These are phyloP conservation scores for Drosophila fulvimacula DNA, from an alignment of 2,888 invertebrate genomes.

Conservation along the genomic window DNA sequence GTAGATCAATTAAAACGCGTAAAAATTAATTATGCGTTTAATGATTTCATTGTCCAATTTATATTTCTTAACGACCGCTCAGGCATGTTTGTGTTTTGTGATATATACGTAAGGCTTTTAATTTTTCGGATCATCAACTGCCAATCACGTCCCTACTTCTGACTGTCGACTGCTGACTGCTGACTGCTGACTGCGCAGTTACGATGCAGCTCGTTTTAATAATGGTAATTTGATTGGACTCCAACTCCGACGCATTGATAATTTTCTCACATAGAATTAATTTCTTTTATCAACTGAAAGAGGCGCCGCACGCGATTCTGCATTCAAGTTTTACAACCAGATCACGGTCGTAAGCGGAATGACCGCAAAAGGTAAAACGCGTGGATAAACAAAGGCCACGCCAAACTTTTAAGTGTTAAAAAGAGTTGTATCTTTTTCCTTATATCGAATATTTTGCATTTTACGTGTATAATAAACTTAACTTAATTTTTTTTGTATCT, in stretches of 20 bases:
- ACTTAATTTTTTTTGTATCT: too few relatives aligned
- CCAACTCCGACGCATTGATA: constrained; percentile 83
- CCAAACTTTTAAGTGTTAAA: background rate
- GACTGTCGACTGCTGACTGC: constrained; percentile 9
- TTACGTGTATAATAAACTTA: too few relatives aligned
- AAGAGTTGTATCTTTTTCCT: background rate
- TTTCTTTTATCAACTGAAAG: constrained; percentile 68
- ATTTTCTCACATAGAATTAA: constrained; percentile 81
- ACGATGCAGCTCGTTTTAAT: constrained; percentile 70
- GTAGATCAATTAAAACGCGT: constrained; percentile 54
- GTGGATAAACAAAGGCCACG: background rate
- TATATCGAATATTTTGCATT: too few relatives aligned
- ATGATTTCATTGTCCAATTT: constrained; percentile 84
- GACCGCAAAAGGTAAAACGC: background rate
- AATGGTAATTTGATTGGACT: constrained; percentile 78
- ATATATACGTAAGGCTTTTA: constrained; percentile 52
- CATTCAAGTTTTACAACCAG: constrained; percentile 78
- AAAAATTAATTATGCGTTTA: constrained; percentile 72
- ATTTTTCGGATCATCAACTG: constrained; percentile 52
- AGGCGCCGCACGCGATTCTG: constrained; percentile 82
- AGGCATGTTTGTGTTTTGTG: constrained; percentile 40
- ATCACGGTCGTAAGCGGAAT: constrained; percentile 25
- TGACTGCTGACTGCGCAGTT: constrained; percentile 36
- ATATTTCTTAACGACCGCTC: constrained; percentile 79
- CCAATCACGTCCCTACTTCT: constrained; percentile 21